These are phyloP conservation scores for Pemphredon lugubris DNA, from an alignment of 2,888 invertebrate genomes.

Conservation along the genomic window DNA sequence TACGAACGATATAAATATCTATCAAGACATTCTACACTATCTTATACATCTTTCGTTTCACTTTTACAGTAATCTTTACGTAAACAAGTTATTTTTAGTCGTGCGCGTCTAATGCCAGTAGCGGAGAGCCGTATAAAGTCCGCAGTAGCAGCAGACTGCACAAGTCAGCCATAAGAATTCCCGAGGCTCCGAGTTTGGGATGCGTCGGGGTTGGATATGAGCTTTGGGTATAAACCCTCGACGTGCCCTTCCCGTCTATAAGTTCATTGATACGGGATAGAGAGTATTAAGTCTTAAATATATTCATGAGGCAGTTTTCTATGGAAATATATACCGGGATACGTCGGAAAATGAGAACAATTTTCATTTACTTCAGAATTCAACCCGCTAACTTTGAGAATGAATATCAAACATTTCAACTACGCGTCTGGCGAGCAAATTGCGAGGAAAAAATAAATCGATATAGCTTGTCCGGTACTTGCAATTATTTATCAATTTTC, in stretches of 20 bases:
- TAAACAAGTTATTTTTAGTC: no score
- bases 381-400: not conserved
- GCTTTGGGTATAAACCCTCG: slow-evolving; percentile 14
- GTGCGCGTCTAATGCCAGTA: no score
- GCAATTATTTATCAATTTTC: no score
- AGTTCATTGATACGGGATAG: slow-evolving; percentile 26
- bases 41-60: no score
- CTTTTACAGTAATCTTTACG: no score
- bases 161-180: slow-evolving; percentile 51
- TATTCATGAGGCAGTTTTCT: not conserved
- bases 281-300: slow-evolving; percentile 16
- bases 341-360: not conserved
- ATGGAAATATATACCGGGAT: not conserved
- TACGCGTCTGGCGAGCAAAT: no score
- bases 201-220: slow-evolving; percentile 28
- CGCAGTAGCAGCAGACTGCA: slow-evolving; percentile 37
- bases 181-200: slow-evolving; percentile 17
- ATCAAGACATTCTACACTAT: no score
- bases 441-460: no score
- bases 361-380: not conserved
- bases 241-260: slow-evolving; percentile 13
- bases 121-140: no score
- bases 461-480: no score
- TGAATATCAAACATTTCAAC: not conserved
- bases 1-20: no score